A percentile compares a stretch with the other conserved stretches of the same genome.
These are phyloP conservation scores for Diplosoma virens DNA, from an alignment of 23 tunicate genomes.

Conservation along the genomic window DNA sequence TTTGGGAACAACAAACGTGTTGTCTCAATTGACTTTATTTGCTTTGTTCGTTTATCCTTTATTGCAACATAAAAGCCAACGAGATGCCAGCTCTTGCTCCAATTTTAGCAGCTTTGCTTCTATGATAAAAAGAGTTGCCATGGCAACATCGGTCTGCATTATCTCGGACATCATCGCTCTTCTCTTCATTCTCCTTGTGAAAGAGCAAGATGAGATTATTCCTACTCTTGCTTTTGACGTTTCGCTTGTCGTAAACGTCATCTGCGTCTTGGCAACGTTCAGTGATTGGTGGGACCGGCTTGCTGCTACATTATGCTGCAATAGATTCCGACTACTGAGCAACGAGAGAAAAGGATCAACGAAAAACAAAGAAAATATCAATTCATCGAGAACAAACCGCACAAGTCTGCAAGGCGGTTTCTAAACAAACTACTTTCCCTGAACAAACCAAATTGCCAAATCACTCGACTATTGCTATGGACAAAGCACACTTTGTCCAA, in stretches of 20 bases:
- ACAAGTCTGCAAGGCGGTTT: too few species aligned
- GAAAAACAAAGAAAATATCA: too few species aligned
- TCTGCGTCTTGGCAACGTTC: conserved; percentile 36
- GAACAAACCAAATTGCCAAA: too few species aligned
- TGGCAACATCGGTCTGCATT: conserved; percentile 21
- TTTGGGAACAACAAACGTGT: conserved; percentile 11
- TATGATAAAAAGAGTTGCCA: conserved; percentile 36
- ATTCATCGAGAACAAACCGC: too few species aligned
- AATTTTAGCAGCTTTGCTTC: not conserved
- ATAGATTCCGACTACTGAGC: too few species aligned
- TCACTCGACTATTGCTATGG: too few species aligned
- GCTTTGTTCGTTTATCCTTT: conserved; percentile 44
- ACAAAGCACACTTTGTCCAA: too few species aligned
- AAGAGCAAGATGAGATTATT: conserved; percentile 28
- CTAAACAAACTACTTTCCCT: too few species aligned
- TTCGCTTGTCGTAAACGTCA: conserved; percentile 25
- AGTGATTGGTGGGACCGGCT: conserved; percentile 35
- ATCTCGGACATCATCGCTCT: conserved; percentile 16
- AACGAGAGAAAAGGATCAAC: too few species aligned
- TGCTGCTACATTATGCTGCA: conserved; percentile 2
- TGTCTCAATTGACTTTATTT: conserved; percentile 19
- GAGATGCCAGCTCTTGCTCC: not conserved
- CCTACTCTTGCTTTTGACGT: conserved; percentile 39
- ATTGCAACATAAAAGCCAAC: not conserved
- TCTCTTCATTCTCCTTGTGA: conserved; percentile 30